These are phyloP conservation scores for Anthopleura xanthogrammica DNA, from an alignment of 92 coral and sea anemone genomes.

Conservation along the genomic window DNA sequence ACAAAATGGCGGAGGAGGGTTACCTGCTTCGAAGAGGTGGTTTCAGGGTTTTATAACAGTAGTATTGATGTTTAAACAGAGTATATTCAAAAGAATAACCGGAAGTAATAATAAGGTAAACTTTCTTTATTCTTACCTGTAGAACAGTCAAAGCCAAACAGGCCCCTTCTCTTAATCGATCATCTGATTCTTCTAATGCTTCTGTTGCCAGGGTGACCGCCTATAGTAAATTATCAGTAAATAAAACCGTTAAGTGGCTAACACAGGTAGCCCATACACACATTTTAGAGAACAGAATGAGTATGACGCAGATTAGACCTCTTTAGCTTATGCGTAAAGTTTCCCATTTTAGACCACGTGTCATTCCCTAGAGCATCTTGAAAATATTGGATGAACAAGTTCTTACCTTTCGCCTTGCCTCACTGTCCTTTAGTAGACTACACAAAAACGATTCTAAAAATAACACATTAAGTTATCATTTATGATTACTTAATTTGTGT, in stretches of 20 bases:
- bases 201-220: slow-evolving; percentile 83
- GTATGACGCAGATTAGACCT: no score
- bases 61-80: no score
- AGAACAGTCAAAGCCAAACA: slow-evolving; percentile 79
- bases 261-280: neutral
- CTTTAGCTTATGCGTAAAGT: no score
- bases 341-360: no score
- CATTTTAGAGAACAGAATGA: no score
- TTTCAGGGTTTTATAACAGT: no score
- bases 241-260: neutral
- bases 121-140: slow-evolving; percentile 52
- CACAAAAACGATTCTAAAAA: slow-evolving; percentile 66
- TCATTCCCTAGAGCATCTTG: no score
- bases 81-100: no score
- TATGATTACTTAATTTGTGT: no score
- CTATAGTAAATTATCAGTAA: slow-evolving; percentile 32
- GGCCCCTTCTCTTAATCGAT: slow-evolving; percentile 77
- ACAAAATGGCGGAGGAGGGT: no score
- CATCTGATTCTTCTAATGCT: slow-evolving; percentile 89
- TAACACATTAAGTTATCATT: neutral
- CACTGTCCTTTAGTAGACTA: slow-evolving; percentile 71
- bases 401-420: slow-evolving; percentile 67
- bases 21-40: no score
- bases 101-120: neutral
- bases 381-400: neutral